Evolutionary conservation across 2,888 invertebrate species (phyloP).

Genomic region (Idaea dimidiata): DNA sequence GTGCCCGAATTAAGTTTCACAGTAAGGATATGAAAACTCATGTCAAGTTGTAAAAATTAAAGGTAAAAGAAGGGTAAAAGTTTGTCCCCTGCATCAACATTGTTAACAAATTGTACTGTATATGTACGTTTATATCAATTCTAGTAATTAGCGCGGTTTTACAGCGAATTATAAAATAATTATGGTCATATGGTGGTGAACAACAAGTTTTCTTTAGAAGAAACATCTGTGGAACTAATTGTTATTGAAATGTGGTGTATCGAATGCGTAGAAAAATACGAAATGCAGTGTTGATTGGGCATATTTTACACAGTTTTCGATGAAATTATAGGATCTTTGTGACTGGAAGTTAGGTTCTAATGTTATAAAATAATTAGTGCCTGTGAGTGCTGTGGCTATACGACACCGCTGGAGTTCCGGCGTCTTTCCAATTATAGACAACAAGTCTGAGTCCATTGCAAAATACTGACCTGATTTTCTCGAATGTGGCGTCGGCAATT

Average conservation of each 20-base stretch:
- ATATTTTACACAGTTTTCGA: neutral
- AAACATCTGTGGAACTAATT: slow-evolving; percentile 1
- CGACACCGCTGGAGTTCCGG: slow-evolving; percentile 58
- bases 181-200: neutral
- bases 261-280: neutral
- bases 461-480: slow-evolving; percentile 58
- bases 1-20: too few species aligned
- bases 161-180: neutral
- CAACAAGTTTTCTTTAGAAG: neutral
- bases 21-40: neutral
- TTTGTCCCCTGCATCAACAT: neutral
- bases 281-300: neutral
- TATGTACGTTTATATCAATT: neutral
- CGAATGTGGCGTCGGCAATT: slow-evolving; percentile 39
- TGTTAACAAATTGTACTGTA: neutral
- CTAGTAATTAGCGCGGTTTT: neutral
- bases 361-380: slow-evolving; percentile 17
- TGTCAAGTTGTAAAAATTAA: too few species aligned
- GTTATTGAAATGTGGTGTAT: neutral
- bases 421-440: slow-evolving; percentile 72
- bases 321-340: neutral
- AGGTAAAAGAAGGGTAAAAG: neutral
- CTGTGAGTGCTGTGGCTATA: slow-evolving; percentile 44
- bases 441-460: slow-evolving; percentile 43
- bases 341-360: neutral